These are phyloP conservation scores for Atta colombica DNA, from an alignment of 1,140 invertebrate species.

Conservation along the genomic window DNA sequence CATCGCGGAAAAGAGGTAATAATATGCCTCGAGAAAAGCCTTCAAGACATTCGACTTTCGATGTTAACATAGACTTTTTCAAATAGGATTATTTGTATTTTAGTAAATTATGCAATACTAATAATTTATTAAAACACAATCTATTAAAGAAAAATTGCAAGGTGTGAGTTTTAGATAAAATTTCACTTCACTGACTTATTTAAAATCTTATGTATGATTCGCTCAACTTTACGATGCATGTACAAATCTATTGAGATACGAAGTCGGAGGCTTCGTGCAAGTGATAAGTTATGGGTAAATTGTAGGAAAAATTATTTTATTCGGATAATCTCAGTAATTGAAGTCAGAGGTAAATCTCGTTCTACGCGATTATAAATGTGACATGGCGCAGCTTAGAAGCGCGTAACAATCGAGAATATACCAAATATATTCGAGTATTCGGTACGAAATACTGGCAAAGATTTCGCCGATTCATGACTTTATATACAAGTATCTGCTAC, in stretches of 20 bases:
- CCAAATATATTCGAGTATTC: not conserved
- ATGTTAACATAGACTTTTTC: too few species aligned
- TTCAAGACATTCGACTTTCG: too few species aligned
- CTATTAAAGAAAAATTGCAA: too few species aligned
- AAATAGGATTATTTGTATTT: too few species aligned
- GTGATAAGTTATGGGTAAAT: slow-evolving; percentile 5
- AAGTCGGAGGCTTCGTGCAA: not conserved
- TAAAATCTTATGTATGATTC: slow-evolving; percentile 1
- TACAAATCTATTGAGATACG: not conserved
- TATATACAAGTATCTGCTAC: not conserved
- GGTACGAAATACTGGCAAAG: slow-evolving; percentile 14
- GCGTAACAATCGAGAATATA: not conserved
- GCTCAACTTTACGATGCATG: not conserved
- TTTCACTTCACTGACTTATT: not conserved
- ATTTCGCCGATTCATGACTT: slow-evolving; percentile 34
- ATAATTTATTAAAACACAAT: too few species aligned
- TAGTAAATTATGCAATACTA: too few species aligned
- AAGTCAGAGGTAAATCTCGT: slow-evolving; percentile 13
- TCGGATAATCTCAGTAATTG: slow-evolving; percentile 4
- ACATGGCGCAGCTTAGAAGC: slow-evolving; percentile 18
- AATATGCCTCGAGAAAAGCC: too few species aligned
- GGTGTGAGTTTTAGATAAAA: not conserved
- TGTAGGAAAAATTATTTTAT: slow-evolving; percentile 25
- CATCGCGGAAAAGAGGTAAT: too few species aligned
- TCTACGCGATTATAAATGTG: slow-evolving; percentile 28